Evolutionary conservation across 2,888 invertebrate species (phyloP).

Genomic region (Orchestes rusci): DNA sequence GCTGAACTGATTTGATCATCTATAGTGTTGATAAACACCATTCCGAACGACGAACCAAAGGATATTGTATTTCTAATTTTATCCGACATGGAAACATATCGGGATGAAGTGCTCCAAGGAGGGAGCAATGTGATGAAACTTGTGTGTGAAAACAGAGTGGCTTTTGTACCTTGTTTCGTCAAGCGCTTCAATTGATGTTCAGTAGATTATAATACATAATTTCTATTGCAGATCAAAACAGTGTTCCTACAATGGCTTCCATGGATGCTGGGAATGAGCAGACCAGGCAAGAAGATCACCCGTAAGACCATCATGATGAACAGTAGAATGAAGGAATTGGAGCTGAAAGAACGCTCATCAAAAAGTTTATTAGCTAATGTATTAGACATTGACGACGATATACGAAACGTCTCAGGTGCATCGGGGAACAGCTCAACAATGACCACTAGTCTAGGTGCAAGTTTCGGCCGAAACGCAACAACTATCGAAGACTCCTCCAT

Average conservation of each 20-base stretch:
- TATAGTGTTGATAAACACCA: too few species aligned
- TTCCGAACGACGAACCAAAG: too few species aligned
- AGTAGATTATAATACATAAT: too few species aligned
- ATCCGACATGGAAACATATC: too few species aligned
- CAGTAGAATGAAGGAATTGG: constrained; percentile 86
- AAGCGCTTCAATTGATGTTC: too few species aligned
- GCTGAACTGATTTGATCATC: too few species aligned
- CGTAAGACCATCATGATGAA: constrained; percentile 84
- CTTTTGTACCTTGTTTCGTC: too few species aligned
- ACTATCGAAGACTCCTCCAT: constrained; percentile 62
- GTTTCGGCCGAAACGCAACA: constrained; percentile 64
- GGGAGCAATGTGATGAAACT: too few species aligned
- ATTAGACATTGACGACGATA: constrained; percentile 95
- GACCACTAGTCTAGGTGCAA: constrained; percentile 35
- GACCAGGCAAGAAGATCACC: constrained; percentile 92
- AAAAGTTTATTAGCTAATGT: constrained; percentile 95
- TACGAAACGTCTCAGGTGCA: constrained; percentile 68
- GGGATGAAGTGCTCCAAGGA: too few species aligned
- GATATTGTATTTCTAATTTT: too few species aligned
- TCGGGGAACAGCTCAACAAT: constrained; percentile 43
- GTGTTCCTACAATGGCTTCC: constrained; percentile 97
- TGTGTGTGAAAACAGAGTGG: too few species aligned
- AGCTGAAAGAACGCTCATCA: constrained; percentile 66
- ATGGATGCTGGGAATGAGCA: constrained; percentile 90
- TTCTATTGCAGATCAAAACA: constrained; percentile 69